phyloP scores from a whole-genome alignment of 2,888 invertebrate genomes.

The Neoaliturus tenellus region DNA sequence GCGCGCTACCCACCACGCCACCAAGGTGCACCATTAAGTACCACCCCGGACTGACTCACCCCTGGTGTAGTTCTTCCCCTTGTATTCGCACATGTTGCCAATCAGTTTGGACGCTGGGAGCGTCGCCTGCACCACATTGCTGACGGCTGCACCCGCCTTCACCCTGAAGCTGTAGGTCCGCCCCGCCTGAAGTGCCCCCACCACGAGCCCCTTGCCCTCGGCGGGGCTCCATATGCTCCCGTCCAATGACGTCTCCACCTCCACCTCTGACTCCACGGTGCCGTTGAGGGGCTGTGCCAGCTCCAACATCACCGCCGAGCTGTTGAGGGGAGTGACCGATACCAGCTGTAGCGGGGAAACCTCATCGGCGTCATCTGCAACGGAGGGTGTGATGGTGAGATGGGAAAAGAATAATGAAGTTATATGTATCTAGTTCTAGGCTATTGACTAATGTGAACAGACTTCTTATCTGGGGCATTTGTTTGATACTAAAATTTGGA shows the following conservation, averaged over 20 bases:
- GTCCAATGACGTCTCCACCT: slow-evolving; percentile 72
- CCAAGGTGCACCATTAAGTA: no score
- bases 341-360: slow-evolving; percentile 21
- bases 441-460: no score
- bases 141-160: slow-evolving; percentile 67
- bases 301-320: slow-evolving; percentile 70
- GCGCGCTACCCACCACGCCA: no score
- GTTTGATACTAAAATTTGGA: no score
- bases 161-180: slow-evolving; percentile 72
- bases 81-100: slow-evolving; percentile 68
- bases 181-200: slow-evolving; percentile 70
- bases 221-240: slow-evolving; percentile 71
- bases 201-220: slow-evolving; percentile 60
- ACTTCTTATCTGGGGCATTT: no score
- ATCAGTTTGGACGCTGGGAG: slow-evolving; percentile 61
- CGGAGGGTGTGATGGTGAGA: not conserved
- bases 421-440: no score
- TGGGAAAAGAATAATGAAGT: no score
- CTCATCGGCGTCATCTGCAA: slow-evolving; percentile 24
- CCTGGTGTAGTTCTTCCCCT: slow-evolving; percentile 69
- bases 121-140: slow-evolving; percentile 65
- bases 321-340: slow-evolving; percentile 1
- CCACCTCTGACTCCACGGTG: slow-evolving; percentile 62
- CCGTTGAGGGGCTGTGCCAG: slow-evolving; percentile 71
- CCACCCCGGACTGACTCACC: slow-evolving; percentile 75